Base-by-base conservation (phyloP, 2,797 vertebrate genomes). In the Nyctibius grandis region DNA sequence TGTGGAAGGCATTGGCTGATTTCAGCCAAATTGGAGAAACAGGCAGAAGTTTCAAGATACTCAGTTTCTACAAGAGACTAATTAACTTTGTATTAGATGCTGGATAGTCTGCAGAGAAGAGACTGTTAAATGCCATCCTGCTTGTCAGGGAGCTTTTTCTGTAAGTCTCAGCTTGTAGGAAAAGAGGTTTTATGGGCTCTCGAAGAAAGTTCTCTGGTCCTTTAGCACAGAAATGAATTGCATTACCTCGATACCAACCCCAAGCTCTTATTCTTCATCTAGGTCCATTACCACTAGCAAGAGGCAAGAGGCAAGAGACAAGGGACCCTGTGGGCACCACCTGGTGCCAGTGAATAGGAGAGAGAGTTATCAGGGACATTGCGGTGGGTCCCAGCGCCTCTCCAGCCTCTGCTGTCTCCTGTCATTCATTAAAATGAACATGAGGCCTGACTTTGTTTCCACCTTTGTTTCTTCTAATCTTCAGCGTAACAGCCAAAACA, bases 141-240 rank as follows among this genome's bases (percentile, higher is more conserved):
- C 73, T 86, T 29, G 65, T 75, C 47, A 56, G 50, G 31, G 36
- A 63, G 26, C 28, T 90, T 29, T 42, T 67, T 74, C 59, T 82
- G 36, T 53, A 45, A 89, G 31, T 50, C 89, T 88, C 38, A 64
- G 78, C 54, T 16, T 50, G 19, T 44, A 57, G 61, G 33, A 70
- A 94, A 89, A 65, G 28, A 74, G 38, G 26, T 86, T 75, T 81
- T 33, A 36, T 42, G 63, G 63, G 67, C 31, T 60, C 31, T 76
- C 7, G 6, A 34, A 50, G 14, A 60, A 67, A 38, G 17, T 74
- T 86, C 80, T 80, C 81, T 73, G 70, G 17, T 82, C 96, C 79
- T 97, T 96, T 91, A 86, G 74, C 44, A 77, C 57, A 88, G 64
- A 95, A 74, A 57, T 70, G 5, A 47, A 48, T 80, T 75, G 47